Evolutionary conservation across 2,888 invertebrate species (phyloP).

Genomic region (Linnaemya vulpina): DNA sequence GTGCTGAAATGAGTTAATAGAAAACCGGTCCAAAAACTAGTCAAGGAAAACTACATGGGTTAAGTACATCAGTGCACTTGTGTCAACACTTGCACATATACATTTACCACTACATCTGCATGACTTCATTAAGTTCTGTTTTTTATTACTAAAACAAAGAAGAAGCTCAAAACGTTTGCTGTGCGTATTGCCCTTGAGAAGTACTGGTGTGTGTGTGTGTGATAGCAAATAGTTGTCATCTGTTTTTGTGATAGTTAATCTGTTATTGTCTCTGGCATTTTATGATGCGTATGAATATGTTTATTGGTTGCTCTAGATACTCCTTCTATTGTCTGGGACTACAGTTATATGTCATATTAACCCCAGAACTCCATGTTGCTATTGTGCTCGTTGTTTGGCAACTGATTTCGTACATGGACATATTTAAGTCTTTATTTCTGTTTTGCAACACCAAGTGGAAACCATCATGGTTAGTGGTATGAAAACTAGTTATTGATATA

Average conservation of each 20-base stretch:
- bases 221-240: slow-evolving; percentile 16
- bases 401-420: slow-evolving; percentile 19
- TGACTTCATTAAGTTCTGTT: slow-evolving; percentile 28
- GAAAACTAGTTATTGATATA: slow-evolving; percentile 40
- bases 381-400: neutral
- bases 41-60: too few relatives aligned
- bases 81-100: neutral
- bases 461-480: slow-evolving; percentile 16
- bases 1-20: too few relatives aligned
- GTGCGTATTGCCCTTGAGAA: slow-evolving; percentile 50
- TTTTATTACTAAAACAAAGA: slow-evolving; percentile 27
- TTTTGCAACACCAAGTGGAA: slow-evolving; percentile 37
- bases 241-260: slow-evolving; percentile 15
- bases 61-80: neutral
- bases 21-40: too few relatives aligned
- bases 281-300: neutral
- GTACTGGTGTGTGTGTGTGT: slow-evolving; percentile 26
- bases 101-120: slow-evolving; percentile 5
- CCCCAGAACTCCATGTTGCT: slow-evolving; percentile 9
- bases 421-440: slow-evolving; percentile 14
- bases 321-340: slow-evolving; percentile 44
- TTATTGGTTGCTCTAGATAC: neutral
- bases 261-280: neutral
- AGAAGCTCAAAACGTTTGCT: slow-evolving; percentile 42
- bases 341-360: slow-evolving; percentile 49